Evolutionary conservation across 2,797 vertebrate species (phyloP).

Genomic region (Pelodytes ibericus): DNA sequence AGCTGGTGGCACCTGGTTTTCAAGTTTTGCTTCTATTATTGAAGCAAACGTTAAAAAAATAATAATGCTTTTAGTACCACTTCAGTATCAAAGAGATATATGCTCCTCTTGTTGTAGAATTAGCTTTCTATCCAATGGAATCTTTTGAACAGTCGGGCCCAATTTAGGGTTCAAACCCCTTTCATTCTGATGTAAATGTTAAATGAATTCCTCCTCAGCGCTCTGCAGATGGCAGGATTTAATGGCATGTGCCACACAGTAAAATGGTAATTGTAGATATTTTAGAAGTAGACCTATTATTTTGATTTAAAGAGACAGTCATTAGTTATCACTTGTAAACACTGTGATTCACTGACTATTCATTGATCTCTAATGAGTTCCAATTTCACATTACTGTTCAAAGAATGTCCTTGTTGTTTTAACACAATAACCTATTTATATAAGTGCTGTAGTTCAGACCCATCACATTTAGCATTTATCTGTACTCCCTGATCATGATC

Average conservation of each 20-base stretch:
- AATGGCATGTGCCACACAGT: background rate
- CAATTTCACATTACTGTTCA: constrained; percentile 19
- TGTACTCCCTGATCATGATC: background rate
- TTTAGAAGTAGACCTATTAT: background rate
- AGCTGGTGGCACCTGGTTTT: too few species aligned
- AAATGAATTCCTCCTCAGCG: too few species aligned
- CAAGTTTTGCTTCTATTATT: too few species aligned
- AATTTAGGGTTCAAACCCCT: too few species aligned
- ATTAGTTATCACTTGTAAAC: background rate
- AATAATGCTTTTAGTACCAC: too few species aligned
- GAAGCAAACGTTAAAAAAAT: too few species aligned
- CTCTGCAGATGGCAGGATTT: background rate
- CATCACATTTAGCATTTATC: constrained; percentile 8
- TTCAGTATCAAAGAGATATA: too few species aligned
- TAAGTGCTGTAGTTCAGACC: background rate
- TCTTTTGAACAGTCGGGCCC: too few species aligned
- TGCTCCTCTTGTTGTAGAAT: too few species aligned
- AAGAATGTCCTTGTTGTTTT: constrained; percentile 2
- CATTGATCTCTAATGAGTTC: constrained; percentile 40
- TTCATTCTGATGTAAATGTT: too few species aligned
- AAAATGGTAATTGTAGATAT: background rate
- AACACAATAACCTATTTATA: background rate
- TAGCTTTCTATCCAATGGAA: too few species aligned
- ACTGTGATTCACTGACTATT: background rate
- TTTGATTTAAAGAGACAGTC: constrained; percentile 8